Base-by-base conservation (phyloP, 92 coral and sea anemone species). In the Pocillopora grandis region DNA sequence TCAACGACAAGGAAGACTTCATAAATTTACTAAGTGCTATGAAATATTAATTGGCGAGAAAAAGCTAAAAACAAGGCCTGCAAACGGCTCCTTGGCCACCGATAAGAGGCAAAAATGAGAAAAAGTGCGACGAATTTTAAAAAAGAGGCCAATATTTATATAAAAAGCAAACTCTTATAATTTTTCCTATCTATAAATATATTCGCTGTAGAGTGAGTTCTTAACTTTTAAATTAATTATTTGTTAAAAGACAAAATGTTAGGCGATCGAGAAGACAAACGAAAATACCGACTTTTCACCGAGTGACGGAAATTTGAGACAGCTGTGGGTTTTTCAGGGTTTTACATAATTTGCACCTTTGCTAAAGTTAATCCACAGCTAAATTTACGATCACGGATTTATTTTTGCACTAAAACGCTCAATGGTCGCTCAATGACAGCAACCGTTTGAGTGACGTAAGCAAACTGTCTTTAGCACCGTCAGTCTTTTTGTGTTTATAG, bases 371-470 rank as follows among this genome's bases (percentile, higher is more conserved):
- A 81, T 70, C 27, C n/a, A 12, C 33, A 13, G 60, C 16, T 9
- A 58, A 70, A 70, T 70, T 20, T 18, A 8, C 42, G 48, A n/a
- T 71, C 68, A 4, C 61, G 74, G 49, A 71, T 21, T 19, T 81
- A 35, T 70, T 58, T 14, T 56, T 15, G 16, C 31, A 11, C 56
- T 7, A 14, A 19, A 14, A 18, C 20, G 12, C 31, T 64, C n/a
- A n/a, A 23, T 42, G 31, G 36, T 66, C 80, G 9, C 68, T 42
- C 18, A 27, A 81, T 71, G 78, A 42, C 78, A 18, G 85, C 11
- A 81, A 52, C 19, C 56, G 71, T 33, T 27, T 70, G 31, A 16
- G 86, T 62, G 73, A 83, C 86, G 80, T 27, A 64, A 61, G 31
- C 15, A 62, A 9, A 48, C 57, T 73, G 86, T 62, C 52, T 3